Conservation (phyloP, 2,113 vertebrate genomes). For the Mastomys coucha region DNA sequence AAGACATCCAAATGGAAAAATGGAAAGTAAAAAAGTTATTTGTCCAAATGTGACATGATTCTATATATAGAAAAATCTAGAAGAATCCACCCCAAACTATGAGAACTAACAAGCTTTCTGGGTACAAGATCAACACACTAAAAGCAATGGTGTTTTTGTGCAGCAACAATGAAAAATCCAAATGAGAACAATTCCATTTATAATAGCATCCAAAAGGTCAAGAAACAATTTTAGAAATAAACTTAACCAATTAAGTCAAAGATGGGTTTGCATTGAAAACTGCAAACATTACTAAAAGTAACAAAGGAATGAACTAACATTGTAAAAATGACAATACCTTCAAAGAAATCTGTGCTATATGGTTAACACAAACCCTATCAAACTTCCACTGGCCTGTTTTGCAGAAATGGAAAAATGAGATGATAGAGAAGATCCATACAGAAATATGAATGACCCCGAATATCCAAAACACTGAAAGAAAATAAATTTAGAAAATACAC, state of each 20-base stretch:
- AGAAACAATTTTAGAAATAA: slow-evolving; percentile 19
- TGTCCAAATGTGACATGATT: slow-evolving; percentile 37
- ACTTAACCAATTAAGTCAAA: slow-evolving; percentile 5
- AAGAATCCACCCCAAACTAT: neutral
- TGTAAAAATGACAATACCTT: neutral
- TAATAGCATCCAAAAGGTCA: neutral
- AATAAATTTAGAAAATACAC: neutral
- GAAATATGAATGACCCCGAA: neutral
- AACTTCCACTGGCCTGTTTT: neutral
- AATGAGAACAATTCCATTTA: slow-evolving; percentile 4
- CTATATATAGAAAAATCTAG: slow-evolving; percentile 7
- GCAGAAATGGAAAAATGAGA: neutral
- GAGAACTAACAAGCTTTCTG: neutral
- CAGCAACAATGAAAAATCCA: neutral
- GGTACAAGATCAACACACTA: neutral
- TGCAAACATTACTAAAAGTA: slow-evolving; percentile 8
- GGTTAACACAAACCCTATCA: neutral
- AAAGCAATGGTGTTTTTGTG: neutral
- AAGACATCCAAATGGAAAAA: slow-evolving; percentile 27
- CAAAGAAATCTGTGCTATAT: neutral
- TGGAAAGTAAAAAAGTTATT: slow-evolving; percentile 40
- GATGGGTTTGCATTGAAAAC: neutral
- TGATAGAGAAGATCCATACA: neutral
- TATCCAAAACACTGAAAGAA: neutral
- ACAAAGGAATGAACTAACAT: neutral